Conservation (phyloP, 2,113 vertebrate genomes). For the Daboia siamensis region DNA sequence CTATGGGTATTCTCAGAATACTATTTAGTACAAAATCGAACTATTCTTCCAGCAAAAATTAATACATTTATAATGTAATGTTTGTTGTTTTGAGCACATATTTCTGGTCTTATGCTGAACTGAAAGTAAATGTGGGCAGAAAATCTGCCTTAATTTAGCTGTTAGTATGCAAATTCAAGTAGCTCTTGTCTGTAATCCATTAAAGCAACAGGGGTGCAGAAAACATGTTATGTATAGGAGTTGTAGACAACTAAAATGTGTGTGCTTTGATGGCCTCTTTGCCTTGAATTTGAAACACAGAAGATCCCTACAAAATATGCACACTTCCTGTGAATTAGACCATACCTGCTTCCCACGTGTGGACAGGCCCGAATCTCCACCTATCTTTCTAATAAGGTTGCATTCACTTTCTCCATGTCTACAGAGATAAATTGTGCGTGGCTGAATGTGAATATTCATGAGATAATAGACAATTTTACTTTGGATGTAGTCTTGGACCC, state of each 20-base stretch:
- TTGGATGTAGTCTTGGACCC: constrained; percentile 97
- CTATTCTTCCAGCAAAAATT: not conserved
- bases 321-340: not conserved
- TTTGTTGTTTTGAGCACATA: not conserved
- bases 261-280: not conserved
- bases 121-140: not conserved
- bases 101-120: not conserved
- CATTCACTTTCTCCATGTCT: constrained; percentile 92
- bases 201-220: not conserved
- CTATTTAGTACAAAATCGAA: not conserved
- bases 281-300: not conserved
- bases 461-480: constrained; percentile 98
- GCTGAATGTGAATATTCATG: constrained; percentile 97
- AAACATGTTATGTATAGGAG: not conserved
- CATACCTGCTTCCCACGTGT: constrained; percentile 83
- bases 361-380: constrained; percentile 89
- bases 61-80: not conserved
- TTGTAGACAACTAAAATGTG: not conserved
- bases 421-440: constrained; percentile 95
- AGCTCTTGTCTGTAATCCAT: not conserved
- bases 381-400: constrained; percentile 86
- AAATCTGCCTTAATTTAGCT: not conserved
- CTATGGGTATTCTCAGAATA: not conserved
- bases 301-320: not conserved
- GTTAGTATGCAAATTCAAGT: not conserved